Evolutionary conservation across 2,797 vertebrate species (phyloP).

Genomic region (Scomberomorus guttatus): DNA sequence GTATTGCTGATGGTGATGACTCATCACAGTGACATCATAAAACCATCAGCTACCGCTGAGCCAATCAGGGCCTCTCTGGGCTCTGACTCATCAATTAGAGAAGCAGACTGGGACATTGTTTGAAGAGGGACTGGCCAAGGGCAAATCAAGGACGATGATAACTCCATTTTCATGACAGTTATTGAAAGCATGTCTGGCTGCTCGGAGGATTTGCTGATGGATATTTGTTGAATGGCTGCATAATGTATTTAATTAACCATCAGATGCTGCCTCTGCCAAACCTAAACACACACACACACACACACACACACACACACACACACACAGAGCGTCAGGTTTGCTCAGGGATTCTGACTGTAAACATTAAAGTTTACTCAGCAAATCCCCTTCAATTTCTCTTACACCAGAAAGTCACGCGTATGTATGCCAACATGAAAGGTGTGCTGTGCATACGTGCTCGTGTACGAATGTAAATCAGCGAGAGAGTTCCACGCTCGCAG

Average conservation of each 20-base stretch:
- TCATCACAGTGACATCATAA: slow-evolving; percentile 72
- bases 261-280: not conserved
- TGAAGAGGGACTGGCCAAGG: slow-evolving; percentile 53
- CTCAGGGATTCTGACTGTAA: slow-evolving; percentile 32
- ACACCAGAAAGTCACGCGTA: not conserved
- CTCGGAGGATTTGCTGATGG: slow-evolving; percentile 9
- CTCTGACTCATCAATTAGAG: slow-evolving; percentile 69
- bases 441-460: not conserved
- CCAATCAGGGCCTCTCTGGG: slow-evolving; percentile 58
- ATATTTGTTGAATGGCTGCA: slow-evolving; percentile 16
- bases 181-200: slow-evolving; percentile 37
- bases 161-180: slow-evolving; percentile 49
- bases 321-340: not conserved
- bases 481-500: slow-evolving; percentile 45
- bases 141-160: slow-evolving; percentile 58
- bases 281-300: slow-evolving; percentile 14
- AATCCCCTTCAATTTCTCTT: slow-evolving; percentile 26
- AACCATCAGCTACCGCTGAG: slow-evolving; percentile 49
- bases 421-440: not conserved
- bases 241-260: slow-evolving; percentile 35
- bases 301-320: not conserved
- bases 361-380: slow-evolving; percentile 29
- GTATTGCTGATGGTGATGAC: slow-evolving; percentile 58
- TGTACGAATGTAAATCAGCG: slow-evolving; percentile 56
- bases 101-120: slow-evolving; percentile 27